Percentiles rank a stretch among this genome's conserved stretches.
These are phyloP conservation scores for Phrynocephalus forsythii DNA, from an alignment of 2,797 vertebrate genomes.

Conservation along the genomic window DNA sequence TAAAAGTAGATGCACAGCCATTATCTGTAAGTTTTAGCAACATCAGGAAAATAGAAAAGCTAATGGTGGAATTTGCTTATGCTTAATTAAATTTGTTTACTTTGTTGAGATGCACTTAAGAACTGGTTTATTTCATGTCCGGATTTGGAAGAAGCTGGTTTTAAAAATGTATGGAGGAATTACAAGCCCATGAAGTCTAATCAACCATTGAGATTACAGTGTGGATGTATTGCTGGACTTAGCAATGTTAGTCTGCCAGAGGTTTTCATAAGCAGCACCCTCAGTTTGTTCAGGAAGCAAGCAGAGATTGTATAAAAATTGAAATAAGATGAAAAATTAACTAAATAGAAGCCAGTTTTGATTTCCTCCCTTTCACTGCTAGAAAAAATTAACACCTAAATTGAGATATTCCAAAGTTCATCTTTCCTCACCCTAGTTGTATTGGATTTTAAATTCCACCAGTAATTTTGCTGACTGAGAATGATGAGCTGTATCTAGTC, in stretches of 20 bases:
- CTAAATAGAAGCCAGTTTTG: not conserved
- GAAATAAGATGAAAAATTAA: not conserved
- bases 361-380: not conserved
- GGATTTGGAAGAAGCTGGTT: no score
- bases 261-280: not conserved
- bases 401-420: not conserved
- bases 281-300: not conserved
- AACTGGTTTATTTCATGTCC: no score
- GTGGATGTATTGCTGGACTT: not conserved
- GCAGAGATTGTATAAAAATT: not conserved
- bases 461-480: no score
- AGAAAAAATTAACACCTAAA: no score
- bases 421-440: no score
- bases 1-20: not conserved
- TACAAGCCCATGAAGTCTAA: not conserved
- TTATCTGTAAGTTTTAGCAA: conserved; percentile 26
- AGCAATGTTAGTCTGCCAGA: not conserved
- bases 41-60: not conserved
- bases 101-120: not conserved
- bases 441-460: no score
- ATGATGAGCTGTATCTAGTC: no score
- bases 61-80: not conserved
- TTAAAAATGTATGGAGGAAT: not conserved
- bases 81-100: conserved; percentile 8
- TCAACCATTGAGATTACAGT: not conserved